Evolutionary conservation across 1,140 invertebrate species (phyloP).

Genomic region (Calliopsis andreniformis): DNA sequence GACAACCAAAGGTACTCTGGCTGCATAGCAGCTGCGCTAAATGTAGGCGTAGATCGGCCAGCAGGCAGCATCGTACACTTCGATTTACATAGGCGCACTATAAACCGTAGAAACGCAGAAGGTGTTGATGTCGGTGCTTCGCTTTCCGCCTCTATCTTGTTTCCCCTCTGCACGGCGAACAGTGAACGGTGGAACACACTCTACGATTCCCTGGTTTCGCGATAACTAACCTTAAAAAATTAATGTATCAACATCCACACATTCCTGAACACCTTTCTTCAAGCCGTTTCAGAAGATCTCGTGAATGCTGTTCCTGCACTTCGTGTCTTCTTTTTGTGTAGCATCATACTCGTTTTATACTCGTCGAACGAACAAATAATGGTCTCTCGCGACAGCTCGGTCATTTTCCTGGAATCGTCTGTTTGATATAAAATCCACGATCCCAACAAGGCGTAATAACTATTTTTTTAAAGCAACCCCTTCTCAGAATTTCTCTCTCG

Average conservation of each 20-base stretch:
- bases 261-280: not conserved
- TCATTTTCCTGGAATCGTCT: too few relatives aligned
- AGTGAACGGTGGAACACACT: not conserved
- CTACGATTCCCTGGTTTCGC: slow-evolving; percentile 1
- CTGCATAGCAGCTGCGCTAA: not conserved
- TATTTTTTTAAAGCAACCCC: too few relatives aligned
- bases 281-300: not conserved
- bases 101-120: not conserved
- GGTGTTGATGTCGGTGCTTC: not conserved
- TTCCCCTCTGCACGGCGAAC: not conserved
- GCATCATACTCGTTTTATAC: too few relatives aligned
- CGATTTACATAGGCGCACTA: slow-evolving; percentile 10
- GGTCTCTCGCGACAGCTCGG: too few relatives aligned
- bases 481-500: too few relatives aligned
- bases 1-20: not conserved
- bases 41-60: not conserved
- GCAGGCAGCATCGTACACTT: not conserved
- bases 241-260: slow-evolving; percentile 4
- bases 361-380: not conserved
- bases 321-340: not conserved
- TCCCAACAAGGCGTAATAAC: too few relatives aligned
- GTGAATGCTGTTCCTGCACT: not conserved
- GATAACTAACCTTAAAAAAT: slow-evolving; percentile 8
- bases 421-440: too few relatives aligned
- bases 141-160: slow-evolving; percentile 5